Evolutionary conservation across 2,797 vertebrate genomes (phyloP).

Genomic region (Dendrocincla tyrannina): DNA sequence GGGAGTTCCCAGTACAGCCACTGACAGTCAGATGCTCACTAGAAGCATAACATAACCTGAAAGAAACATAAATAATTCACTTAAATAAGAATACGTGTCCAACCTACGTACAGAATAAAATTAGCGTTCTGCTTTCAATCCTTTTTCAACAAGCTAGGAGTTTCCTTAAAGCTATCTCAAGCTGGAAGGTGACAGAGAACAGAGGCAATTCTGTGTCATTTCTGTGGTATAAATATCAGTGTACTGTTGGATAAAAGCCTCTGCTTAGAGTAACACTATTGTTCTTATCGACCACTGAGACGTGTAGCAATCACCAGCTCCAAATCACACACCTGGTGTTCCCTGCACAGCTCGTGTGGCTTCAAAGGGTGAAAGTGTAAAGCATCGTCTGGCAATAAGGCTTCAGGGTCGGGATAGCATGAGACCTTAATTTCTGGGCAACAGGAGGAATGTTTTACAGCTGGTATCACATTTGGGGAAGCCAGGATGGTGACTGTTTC

Average conservation of each 20-base stretch:
- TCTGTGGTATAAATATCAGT: neutral
- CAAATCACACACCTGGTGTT: neutral
- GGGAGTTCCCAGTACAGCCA: neutral
- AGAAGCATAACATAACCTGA: neutral
- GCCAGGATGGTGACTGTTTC: neutral
- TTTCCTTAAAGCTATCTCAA: neutral
- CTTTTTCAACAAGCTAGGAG: neutral
- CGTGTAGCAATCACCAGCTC: neutral
- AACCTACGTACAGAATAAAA: neutral
- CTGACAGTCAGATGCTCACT: neutral
- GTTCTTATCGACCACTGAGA: neutral
- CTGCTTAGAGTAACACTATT: neutral
- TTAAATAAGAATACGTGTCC: neutral
- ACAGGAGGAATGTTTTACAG: neutral
- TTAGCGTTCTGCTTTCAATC: neutral
- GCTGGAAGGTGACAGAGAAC: neutral
- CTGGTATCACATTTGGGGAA: neutral
- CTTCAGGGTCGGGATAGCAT: neutral
- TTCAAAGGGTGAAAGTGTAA: slow-evolving; percentile 7
- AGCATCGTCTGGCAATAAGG: neutral
- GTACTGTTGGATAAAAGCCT: neutral
- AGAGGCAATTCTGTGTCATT: neutral
- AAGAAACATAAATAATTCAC: neutral
- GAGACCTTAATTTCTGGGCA: neutral
- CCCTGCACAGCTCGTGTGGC: neutral